Percentiles rank a stretch among this genome's conserved stretches.
These are phyloP conservation scores for Chaetura pelagica DNA, from an alignment of 2,113 vertebrate species.

Conservation along the genomic window DNA sequence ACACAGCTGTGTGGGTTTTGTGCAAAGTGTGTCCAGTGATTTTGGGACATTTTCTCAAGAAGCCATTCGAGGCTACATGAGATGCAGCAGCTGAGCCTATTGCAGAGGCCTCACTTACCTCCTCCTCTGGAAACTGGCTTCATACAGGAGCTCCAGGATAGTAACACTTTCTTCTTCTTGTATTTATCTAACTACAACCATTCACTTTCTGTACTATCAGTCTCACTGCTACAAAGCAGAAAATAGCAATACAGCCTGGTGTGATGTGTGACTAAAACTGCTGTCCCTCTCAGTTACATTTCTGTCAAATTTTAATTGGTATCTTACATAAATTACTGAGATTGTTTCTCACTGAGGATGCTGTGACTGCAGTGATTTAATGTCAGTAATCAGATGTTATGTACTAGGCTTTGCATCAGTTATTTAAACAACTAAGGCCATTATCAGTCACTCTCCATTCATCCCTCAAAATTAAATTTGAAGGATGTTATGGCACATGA, in stretches of 20 bases:
- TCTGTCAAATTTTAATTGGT: conserved; percentile 8
- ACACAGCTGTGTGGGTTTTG: neutral
- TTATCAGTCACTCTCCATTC: neutral
- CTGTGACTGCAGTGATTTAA: neutral
- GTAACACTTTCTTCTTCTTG: neutral
- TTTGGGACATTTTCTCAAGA: neutral
- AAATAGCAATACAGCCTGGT: neutral
- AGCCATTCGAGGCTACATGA: neutral
- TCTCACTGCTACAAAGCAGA: neutral
- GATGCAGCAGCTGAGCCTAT: neutral
- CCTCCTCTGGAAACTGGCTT: neutral
- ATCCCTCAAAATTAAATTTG: neutral
- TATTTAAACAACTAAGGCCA: neutral
- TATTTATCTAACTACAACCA: neutral
- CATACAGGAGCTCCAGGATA: neutral
- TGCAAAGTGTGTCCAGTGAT: neutral
- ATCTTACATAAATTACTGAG: neutral
- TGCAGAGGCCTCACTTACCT: neutral
- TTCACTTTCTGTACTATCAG: neutral
- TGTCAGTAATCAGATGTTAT: conserved; percentile 2
- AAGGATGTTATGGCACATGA: neutral
- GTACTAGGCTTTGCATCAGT: neutral
- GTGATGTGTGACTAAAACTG: neutral
- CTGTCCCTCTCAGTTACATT: neutral
- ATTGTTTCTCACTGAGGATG: neutral